These are phyloP conservation scores for Sesia apiformis DNA, from an alignment of 2,888 invertebrate genomes.

Conservation along the genomic window DNA sequence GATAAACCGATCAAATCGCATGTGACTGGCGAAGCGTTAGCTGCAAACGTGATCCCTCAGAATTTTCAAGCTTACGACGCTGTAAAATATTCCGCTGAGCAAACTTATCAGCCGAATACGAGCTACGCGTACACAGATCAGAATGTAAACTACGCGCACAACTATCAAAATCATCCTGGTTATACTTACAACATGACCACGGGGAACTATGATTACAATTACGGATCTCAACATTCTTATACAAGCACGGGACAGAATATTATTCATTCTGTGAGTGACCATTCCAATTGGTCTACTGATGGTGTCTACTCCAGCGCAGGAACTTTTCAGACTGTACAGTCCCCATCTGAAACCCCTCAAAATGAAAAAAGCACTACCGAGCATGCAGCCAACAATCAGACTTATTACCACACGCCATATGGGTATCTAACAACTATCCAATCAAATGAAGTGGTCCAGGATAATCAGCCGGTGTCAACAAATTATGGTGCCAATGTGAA, in stretches of 20 bases:
- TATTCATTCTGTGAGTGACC: constrained; percentile 30
- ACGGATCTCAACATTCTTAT: constrained; percentile 73
- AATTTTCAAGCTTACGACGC: constrained; percentile 17
- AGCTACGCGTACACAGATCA: constrained; percentile 20
- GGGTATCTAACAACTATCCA: constrained; percentile 57
- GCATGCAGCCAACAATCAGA: constrained; percentile 29
- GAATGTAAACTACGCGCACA: constrained; percentile 29
- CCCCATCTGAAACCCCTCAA: constrained; percentile 51
- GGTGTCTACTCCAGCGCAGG: constrained; percentile 67
- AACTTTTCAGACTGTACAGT: constrained; percentile 54
- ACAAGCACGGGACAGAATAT: constrained; percentile 22
- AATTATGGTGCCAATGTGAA: constrained; percentile 47
- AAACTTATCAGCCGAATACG: constrained; percentile 10
- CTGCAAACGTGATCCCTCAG: constrained; percentile 15
- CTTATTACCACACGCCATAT: constrained; percentile 64
- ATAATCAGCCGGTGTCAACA: constrained; percentile 28
- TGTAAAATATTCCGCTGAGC: background rate
- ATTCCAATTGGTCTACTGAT: constrained; percentile 30
- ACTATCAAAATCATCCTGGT: constrained; percentile 75
- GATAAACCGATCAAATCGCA: constrained; percentile 65
- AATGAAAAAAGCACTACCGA: constrained; percentile 16
- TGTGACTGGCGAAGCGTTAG: constrained; percentile 52
- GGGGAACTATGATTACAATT: constrained; percentile 76
- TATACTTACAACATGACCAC: constrained; percentile 73
- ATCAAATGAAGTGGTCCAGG: constrained; percentile 29